Evolutionary conservation across 1,140 invertebrate genomes (phyloP).

Genomic region (Drosophila neocordata): DNA sequence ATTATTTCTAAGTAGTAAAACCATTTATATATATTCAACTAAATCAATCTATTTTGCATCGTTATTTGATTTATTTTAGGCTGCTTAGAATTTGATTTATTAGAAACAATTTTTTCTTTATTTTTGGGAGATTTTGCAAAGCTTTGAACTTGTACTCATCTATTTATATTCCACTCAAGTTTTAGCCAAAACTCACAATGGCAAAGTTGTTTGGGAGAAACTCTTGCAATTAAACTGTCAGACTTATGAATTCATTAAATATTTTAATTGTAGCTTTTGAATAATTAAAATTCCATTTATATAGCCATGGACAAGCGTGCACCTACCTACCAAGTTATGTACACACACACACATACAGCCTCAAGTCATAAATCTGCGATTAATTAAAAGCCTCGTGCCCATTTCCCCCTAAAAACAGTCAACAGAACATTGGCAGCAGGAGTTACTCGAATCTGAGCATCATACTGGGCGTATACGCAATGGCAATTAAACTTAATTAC

Average conservation of each 20-base stretch:
- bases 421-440: background rate
- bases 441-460: background rate
- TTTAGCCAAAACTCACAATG: background rate
- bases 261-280: constrained; percentile 80
- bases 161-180: constrained; percentile 45
- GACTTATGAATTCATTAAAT: constrained; percentile 80
- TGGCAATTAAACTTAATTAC: constrained; percentile 76
- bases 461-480: constrained; percentile 61
- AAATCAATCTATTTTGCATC: background rate
- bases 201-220: constrained; percentile 61
- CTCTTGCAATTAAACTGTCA: constrained; percentile 79
- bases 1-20: no score
- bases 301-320: constrained; percentile 39
- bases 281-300: constrained; percentile 80
- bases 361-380: constrained; percentile 76
- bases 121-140: constrained; percentile 10
- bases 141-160: constrained; percentile 41
- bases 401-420: background rate
- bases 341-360: constrained; percentile 21
- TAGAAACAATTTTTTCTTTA: constrained; percentile 4
- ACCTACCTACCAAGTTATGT: background rate
- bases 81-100: constrained; percentile 6
- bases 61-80: background rate
- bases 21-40: background rate
- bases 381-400: constrained; percentile 59